These are phyloP conservation scores for Antitype chi DNA, from an alignment of 2,888 invertebrate species.

Conservation along the genomic window DNA sequence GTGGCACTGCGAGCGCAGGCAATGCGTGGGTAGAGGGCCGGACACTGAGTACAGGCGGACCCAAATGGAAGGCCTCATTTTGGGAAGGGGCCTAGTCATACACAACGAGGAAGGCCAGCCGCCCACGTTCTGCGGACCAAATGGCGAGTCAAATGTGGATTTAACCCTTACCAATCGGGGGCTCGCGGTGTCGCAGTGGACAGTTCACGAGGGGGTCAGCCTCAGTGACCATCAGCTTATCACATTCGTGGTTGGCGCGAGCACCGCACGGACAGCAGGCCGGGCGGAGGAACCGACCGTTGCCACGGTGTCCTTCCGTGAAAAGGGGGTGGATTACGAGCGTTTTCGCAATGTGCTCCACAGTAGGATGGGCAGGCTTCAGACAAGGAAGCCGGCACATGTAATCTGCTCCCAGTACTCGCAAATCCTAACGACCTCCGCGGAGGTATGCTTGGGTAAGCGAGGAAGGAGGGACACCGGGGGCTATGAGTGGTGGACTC, in stretches of 20 bases:
- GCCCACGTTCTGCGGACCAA: slow-evolving; percentile 41
- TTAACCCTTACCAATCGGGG: slow-evolving; percentile 52
- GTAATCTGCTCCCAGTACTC: slow-evolving; percentile 8
- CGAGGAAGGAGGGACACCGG: not conserved
- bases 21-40: slow-evolving; percentile 54
- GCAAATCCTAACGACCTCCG: too few species aligned
- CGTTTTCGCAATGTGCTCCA: not conserved
- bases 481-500: too few species aligned
- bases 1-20: slow-evolving; percentile 54
- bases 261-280: not conserved
- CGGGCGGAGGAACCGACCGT: too few species aligned
- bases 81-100: too few species aligned
- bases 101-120: slow-evolving; percentile 16
- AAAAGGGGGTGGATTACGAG: slow-evolving; percentile 15
- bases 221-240: slow-evolving; percentile 63
- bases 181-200: slow-evolving; percentile 48
- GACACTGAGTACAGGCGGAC: too few species aligned
- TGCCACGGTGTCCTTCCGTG: not conserved
- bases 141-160: slow-evolving; percentile 64
- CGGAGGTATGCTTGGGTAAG: too few species aligned
- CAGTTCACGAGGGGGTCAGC: slow-evolving; percentile 46
- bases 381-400: not conserved
- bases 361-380: not conserved
- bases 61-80: too few species aligned
- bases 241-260: too few species aligned